phyloP scores from a whole-genome alignment of 2,797 vertebrate genomes.

The Tinamus major region DNA sequence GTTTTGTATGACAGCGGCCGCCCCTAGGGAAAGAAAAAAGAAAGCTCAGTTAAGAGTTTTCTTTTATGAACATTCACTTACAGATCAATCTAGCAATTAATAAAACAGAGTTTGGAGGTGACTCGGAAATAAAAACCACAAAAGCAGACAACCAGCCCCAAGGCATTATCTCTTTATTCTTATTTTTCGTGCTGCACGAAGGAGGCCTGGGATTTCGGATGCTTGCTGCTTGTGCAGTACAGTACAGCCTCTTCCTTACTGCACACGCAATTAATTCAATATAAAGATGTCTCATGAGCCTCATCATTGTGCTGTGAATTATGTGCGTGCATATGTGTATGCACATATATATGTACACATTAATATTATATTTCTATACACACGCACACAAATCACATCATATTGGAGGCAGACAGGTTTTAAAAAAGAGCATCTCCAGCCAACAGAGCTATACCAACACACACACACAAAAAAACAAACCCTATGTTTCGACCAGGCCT shows the following conservation, averaged over 20 bases:
- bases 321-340: background rate
- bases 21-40: conserved; percentile 81
- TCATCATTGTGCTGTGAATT: background rate
- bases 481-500: conserved; percentile 68
- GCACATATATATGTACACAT: background rate
- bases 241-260: background rate
- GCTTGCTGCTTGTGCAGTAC: background rate
- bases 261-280: conserved; percentile 31
- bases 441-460: conserved; percentile 44
- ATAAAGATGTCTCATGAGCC: conserved; percentile 22
- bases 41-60: background rate
- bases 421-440: conserved; percentile 22
- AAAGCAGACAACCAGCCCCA: background rate
- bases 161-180: background rate
- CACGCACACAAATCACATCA: conserved; percentile 58
- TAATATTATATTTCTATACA: conserved; percentile 38
- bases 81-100: background rate
- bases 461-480: background rate
- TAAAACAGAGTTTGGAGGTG: background rate
- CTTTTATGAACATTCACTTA: background rate
- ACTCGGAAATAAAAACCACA: background rate
- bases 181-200: background rate
- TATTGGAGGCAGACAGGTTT: conserved; percentile 52
- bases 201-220: background rate
- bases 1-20: conserved; percentile 97